phyloP scores from a whole-genome alignment of 2,113 vertebrate genomes.

The Psettodes erumei region DNA sequence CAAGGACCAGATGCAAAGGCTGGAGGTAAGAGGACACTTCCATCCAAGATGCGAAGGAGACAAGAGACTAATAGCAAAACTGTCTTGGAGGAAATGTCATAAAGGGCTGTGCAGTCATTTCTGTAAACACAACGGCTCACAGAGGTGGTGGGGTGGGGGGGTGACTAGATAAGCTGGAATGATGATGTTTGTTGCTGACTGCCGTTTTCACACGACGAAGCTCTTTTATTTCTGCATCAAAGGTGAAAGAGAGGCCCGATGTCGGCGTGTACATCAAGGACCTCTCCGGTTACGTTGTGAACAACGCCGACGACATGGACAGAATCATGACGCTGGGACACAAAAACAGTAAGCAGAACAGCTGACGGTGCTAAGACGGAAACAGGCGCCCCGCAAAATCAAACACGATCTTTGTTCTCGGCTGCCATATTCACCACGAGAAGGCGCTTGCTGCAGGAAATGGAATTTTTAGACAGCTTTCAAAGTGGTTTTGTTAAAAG shows the following conservation, averaged over 20 bases:
- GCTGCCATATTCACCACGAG: not conserved
- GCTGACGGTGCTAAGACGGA: not conserved
- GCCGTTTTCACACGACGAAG: not conserved
- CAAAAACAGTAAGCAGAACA: constrained; percentile 92
- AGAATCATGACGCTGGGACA: constrained; percentile 98
- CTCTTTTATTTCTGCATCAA: not conserved
- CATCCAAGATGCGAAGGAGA: not conserved
- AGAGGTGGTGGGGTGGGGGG: too few species aligned
- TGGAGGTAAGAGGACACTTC: constrained; percentile 87
- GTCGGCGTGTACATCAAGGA: constrained; percentile 99
- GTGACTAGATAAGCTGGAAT: not conserved
- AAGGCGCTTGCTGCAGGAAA: not conserved
- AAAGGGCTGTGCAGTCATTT: not conserved
- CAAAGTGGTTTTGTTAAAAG: too few species aligned
- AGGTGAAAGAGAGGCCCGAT: constrained; percentile 99
- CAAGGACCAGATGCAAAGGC: constrained; percentile 95
- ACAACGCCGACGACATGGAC: constrained; percentile 99
- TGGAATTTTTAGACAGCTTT: too few species aligned
- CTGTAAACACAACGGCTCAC: too few species aligned
- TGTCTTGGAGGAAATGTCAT: not conserved
- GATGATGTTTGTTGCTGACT: not conserved
- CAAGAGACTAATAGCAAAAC: not conserved
- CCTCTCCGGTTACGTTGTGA: constrained; percentile 96
- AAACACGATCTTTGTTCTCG: not conserved
- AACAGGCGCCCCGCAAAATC: not conserved